Base-by-base conservation (phyloP, 2,113 vertebrate genomes). In the Xiphophorus couchianus region DNA sequence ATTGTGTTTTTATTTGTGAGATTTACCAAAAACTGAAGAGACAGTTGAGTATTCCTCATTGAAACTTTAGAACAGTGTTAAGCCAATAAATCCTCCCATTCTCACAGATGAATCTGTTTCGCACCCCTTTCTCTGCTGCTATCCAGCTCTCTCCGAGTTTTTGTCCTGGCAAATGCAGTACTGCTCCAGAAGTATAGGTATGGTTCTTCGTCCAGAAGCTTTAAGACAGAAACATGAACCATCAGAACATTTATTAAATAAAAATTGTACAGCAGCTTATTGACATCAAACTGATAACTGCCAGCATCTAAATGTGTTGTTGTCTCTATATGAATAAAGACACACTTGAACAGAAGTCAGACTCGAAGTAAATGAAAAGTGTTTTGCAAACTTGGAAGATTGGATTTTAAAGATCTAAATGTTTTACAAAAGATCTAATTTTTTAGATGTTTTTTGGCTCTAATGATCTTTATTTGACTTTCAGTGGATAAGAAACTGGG, bases 41-140 rank as follows among this genome's bases (percentile, higher is more conserved):
- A 28, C n/a, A 28, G 15, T 28, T 61, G 1, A 61, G 10, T 42
- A 42, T 14, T 42, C 39, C 39, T 42, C 12, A n/a, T 13, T 28
- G 6, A 28, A 61, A 12, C 13, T 58, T 8, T n/a, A 17, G n/a
- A 14, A 2, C 42, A 51, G 8, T 8, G 6, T 54, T 27, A 62
- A 14, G 1, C 17, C 31, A 31, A 31, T 31, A 0, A 31, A 31
- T 0, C 31, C 0, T 31, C 2, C 70, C 73, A 0, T 0, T 25
- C 69, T 86, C 87, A 76, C 86, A 91, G 82, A 90, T 77, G 19
- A 87, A 89, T 51, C 25, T 84, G 80, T 88, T 91, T 0, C 0
- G 30, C 30, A 30, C 3, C 30, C 30, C 0, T 30, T 30, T 0
- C 0, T 0, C 0, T 4, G 8, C 39, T 42, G 15, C 0, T 5